Percentiles rank a stretch among this genome's conserved stretches.
Evolutionary conservation across 2,113 vertebrate species (phyloP).

Genomic region (Piprites chloris): DNA sequence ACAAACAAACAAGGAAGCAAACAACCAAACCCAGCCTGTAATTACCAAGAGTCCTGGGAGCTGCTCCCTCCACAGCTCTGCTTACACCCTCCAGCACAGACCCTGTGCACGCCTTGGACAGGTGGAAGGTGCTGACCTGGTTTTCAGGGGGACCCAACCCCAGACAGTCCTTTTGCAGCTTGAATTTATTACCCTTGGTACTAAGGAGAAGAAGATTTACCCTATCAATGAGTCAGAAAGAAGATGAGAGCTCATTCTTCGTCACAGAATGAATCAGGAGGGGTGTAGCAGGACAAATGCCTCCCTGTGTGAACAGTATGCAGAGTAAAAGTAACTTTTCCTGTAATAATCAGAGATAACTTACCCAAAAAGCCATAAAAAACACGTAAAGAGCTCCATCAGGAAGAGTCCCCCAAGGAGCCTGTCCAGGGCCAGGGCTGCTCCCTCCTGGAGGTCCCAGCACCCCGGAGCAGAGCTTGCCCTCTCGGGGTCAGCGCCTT

Average conservation of each 20-base stretch:
- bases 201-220: neutral
- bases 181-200: neutral
- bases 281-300: neutral
- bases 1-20: neutral
- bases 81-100: neutral
- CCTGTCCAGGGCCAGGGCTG: neutral
- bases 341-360: neutral
- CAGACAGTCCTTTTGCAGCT: neutral
- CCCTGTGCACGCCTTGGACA: neutral
- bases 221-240: neutral
- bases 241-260: neutral
- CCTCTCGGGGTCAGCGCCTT: rapidly evolving
- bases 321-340: neutral
- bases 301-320: rapidly evolving
- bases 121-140: neutral
- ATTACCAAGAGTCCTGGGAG: neutral
- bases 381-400: neutral
- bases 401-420: neutral
- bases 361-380: neutral
- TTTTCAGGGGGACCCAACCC: neutral
- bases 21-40: neutral
- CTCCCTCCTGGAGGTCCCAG: rapidly evolving
- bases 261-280: neutral
- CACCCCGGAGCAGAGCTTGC: neutral
- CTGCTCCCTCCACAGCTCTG: neutral